Percentiles rank a stretch among this genome's conserved stretches.
These are phyloP conservation scores for Agonum fuliginosum DNA, from an alignment of 2,888 invertebrate genomes.

Conservation along the genomic window DNA sequence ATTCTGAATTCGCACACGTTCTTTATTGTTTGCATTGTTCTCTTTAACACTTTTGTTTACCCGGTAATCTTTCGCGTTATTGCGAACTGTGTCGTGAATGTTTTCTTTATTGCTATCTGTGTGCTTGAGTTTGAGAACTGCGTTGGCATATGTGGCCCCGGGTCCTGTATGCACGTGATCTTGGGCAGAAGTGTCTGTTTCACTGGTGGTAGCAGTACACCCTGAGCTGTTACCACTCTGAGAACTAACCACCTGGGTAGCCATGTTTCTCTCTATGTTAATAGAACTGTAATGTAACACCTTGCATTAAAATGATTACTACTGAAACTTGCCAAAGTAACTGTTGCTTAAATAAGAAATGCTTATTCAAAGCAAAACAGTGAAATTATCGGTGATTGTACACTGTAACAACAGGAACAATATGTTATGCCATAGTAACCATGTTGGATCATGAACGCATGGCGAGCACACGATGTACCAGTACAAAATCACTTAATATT, in stretches of 20 bases:
- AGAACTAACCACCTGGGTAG: slow-evolving; percentile 67
- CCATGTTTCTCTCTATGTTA: slow-evolving; percentile 66
- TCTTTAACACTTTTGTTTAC: slow-evolving; percentile 59
- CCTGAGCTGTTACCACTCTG: slow-evolving; percentile 64
- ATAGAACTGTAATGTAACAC: slow-evolving; percentile 49
- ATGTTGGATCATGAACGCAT: slow-evolving; percentile 72
- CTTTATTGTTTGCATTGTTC: slow-evolving; percentile 41
- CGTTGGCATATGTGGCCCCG: slow-evolving; percentile 83
- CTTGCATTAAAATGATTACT: slow-evolving; percentile 44
- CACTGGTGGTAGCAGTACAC: slow-evolving; percentile 48
- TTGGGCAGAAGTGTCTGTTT: slow-evolving; percentile 42
- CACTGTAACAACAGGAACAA: slow-evolving; percentile 66
- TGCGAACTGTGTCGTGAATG: slow-evolving; percentile 63
- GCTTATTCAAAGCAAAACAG: slow-evolving; percentile 17
- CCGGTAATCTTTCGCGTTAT: slow-evolving; percentile 50
- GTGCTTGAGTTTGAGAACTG: slow-evolving; percentile 78
- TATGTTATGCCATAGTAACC: slow-evolving; percentile 71
- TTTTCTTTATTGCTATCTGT: slow-evolving; percentile 69
- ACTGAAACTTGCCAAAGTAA: slow-evolving; percentile 9
- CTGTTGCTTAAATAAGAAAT: slow-evolving; percentile 28
- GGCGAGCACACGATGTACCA: slow-evolving; percentile 66
- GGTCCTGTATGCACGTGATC: slow-evolving; percentile 67
- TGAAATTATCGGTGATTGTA: slow-evolving; percentile 18
- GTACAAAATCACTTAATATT: slow-evolving; percentile 46
- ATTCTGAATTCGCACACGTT: slow-evolving; percentile 59